These are phyloP conservation scores for Periophthalmodon schlosseri DNA, from an alignment of 2,113 vertebrate genomes.

Conservation along the genomic window DNA sequence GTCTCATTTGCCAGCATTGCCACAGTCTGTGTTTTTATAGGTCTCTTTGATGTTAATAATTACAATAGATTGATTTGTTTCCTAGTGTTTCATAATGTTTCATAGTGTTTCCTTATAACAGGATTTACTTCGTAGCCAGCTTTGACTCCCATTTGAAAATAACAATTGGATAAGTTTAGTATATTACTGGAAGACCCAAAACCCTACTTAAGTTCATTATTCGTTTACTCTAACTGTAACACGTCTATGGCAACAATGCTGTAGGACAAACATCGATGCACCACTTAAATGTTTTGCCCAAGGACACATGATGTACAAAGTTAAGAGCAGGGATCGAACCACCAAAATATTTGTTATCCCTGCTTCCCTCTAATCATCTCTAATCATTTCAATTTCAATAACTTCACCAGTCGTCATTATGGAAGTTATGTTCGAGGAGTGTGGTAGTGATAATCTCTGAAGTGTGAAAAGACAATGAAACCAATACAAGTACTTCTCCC, in stretches of 20 bases:
- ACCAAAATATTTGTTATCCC: background rate
- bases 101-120: background rate
- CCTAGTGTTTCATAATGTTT: no score
- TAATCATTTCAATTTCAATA: background rate
- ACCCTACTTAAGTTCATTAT: background rate
- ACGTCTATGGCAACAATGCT: background rate
- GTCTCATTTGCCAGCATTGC: background rate
- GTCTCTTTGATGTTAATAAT: background rate
- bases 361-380: background rate
- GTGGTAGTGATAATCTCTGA: background rate
- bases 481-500: background rate
- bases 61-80: background rate
- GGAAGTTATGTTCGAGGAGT: constrained; percentile 1
- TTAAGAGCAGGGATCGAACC: background rate
- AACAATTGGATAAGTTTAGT: background rate
- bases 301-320: background rate
- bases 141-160: background rate
- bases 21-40: background rate
- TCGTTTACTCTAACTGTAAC: background rate
- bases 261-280: no score
- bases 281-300: background rate
- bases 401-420: background rate
- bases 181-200: background rate
- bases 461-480: background rate
- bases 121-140: background rate